Conservation (phyloP, 2,113 vertebrate genomes). For the Tor tambroides region DNA sequence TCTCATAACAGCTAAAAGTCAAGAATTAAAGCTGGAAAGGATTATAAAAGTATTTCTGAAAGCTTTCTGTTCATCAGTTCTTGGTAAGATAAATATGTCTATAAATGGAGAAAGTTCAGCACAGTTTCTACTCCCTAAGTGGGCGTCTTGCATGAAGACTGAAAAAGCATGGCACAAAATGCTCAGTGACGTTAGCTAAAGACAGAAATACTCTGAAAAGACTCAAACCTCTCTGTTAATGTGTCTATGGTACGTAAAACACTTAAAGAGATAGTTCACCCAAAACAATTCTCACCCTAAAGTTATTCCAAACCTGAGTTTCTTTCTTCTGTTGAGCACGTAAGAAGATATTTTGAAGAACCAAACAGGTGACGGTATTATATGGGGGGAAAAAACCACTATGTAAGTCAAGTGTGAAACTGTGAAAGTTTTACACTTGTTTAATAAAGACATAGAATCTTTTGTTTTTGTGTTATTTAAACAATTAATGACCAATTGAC, state of each 20-base stretch:
- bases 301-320: not conserved
- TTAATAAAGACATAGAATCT: not conserved
- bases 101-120: not conserved
- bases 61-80: not conserved
- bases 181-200: no score
- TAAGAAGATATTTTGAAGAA: not conserved
- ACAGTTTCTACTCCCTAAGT: constrained; percentile 1
- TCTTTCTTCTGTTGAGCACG: not conserved
- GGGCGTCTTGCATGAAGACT: not conserved
- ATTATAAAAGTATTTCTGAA: not conserved
- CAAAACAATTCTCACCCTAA: not conserved
- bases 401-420: no score
- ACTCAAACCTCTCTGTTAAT: not conserved
- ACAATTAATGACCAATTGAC: not conserved
- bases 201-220: not conserved
- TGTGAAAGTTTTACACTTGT: not conserved
- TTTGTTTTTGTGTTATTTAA: not conserved
- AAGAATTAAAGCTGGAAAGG: not conserved
- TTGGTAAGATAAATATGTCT: not conserved
- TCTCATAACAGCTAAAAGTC: not conserved
- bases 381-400: no score
- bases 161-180: no score
- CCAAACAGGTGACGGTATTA: no score
- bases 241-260: not conserved
- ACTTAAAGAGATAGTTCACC: not conserved